These are phyloP conservation scores for Patella depressa DNA, from an alignment of 2,888 invertebrate genomes.

Conservation along the genomic window DNA sequence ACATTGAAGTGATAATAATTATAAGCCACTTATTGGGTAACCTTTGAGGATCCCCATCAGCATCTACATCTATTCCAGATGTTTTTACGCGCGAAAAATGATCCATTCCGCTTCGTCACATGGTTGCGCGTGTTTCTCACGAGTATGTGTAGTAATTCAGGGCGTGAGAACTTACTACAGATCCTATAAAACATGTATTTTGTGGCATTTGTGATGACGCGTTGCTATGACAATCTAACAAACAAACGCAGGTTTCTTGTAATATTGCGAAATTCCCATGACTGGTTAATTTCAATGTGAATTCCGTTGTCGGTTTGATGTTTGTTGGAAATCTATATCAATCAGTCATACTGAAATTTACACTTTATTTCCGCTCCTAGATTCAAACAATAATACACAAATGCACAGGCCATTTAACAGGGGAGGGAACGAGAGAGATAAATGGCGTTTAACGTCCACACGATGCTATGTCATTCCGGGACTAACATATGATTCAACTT, in stretches of 20 bases:
- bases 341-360: not conserved
- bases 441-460: no score
- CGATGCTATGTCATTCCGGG: no score
- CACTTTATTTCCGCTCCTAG: not conserved
- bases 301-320: not conserved
- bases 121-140: slow-evolving; percentile 1
- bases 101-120: slow-evolving; percentile 7
- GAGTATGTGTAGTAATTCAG: not conserved
- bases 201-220: slow-evolving; percentile 1
- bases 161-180: not conserved
- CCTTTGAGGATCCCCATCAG: not conserved
- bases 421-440: no score
- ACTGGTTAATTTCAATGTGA: not conserved
- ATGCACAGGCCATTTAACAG: no score
- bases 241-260: slow-evolving; percentile 8
- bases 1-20: no score
- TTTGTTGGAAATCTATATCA: not conserved
- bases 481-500: no score
- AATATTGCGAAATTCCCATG: slow-evolving; percentile 7
- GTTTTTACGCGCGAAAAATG: slow-evolving; percentile 8
- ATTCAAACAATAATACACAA: no score
- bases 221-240: slow-evolving; percentile 5
- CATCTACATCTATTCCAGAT: not conserved
- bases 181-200: not conserved
- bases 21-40: not conserved